Conservation (phyloP, 2,113 vertebrate genomes). For the Sylvietta virens region DNA sequence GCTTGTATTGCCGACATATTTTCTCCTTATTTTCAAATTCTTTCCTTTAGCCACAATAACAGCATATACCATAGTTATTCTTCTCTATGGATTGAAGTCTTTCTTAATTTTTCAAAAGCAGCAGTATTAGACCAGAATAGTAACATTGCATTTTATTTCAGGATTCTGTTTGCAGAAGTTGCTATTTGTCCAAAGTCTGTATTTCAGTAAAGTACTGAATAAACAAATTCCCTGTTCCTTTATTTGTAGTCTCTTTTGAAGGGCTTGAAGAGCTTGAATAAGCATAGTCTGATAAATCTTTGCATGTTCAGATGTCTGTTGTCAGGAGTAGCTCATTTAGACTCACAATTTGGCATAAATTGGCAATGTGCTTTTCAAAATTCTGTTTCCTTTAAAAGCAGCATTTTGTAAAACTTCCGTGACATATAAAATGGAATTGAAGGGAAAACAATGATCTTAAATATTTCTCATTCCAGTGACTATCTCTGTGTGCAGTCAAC, state of each 20-base stretch:
- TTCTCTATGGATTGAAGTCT: background rate
- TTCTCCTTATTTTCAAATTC: background rate
- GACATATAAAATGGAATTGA: background rate
- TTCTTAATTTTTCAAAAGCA: background rate
- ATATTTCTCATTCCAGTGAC: background rate
- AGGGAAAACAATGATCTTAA: background rate
- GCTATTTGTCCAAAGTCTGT: background rate
- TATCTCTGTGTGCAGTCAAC: background rate
- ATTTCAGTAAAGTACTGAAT: background rate
- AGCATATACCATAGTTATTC: background rate
- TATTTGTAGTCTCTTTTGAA: background rate
- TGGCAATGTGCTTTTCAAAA: background rate
- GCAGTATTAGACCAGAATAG: background rate
- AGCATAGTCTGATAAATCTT: background rate
- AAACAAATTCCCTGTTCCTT: background rate
- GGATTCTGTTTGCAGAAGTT: background rate
- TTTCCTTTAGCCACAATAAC: background rate
- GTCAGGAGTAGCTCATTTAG: background rate
- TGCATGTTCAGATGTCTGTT: background rate
- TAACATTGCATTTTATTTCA: background rate
- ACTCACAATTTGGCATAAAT: background rate
- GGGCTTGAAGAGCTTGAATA: background rate
- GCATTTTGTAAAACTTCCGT: background rate
- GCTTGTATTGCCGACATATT: background rate
- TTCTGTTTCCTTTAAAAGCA: background rate